Base-by-base conservation (phyloP, 2,797 vertebrate species). In the Otolemur crassicaudatus region DNA sequence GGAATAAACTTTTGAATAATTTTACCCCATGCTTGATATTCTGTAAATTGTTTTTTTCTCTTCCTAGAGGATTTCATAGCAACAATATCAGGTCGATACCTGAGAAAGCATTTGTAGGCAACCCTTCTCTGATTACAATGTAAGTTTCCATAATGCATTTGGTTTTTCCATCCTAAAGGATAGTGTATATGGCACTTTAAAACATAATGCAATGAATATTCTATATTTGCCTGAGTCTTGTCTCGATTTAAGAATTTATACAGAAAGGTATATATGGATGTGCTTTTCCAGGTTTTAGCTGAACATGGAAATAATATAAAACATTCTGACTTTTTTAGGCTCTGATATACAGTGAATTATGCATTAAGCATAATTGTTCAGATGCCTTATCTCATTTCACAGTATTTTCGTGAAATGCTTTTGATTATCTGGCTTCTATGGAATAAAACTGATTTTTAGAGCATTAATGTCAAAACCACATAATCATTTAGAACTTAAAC, bases 21-120 rank as follows among this genome's bases (percentile, higher is more conserved):
- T 85, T 87, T 73, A 89, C n/a, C 5, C 1, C 34, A 75, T n/a
- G 94, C 1, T 9, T 43, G 86, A 80, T 91, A 95, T 90, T 93
- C 76, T 93, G 67, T 46, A 90, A 86, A 46, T 5, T 67, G 17
- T 63, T 80, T 81, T 94, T 43, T 90, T 95, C 98, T 97, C 67
- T 97, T 98, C 98, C 65, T 97, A 99, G 99, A 96, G 99, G 99
- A 97, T 99, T 99, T 98, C 99, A 99, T 91, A 99, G 99, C 97
- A 99, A 99, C 98, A 99, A 99, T 98, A 99, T 99, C 98, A 99
- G 98, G 97, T 99, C 99, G 5, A 99, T 99, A 98, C 99, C 99
- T 1, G 99, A 99, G 90, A 99, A 99, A 63, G 99, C 99, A 91
- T 99, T 99, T 98, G 98, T 98, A 61, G 99, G 99, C 87, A 99